Conservation (phyloP, 2,888 invertebrate species). For the Bombylius major region DNA sequence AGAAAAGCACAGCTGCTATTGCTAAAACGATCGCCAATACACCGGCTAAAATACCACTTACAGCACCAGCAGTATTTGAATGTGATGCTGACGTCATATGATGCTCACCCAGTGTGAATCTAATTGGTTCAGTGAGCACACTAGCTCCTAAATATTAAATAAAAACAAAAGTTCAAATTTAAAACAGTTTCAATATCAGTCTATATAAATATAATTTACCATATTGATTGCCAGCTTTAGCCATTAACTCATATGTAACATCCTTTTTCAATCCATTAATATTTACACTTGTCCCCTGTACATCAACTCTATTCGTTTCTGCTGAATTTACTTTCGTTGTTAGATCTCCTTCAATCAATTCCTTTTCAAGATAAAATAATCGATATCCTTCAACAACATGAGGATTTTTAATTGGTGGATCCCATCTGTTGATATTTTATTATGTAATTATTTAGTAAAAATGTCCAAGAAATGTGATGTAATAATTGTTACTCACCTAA, state of each 20-base stretch:
- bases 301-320: slow-evolving; percentile 55
- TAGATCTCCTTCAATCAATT: slow-evolving; percentile 9
- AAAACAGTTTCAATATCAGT: neutral
- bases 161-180: neutral
- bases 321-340: slow-evolving; percentile 28
- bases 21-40: slow-evolving; percentile 31
- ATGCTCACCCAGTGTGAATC: slow-evolving; percentile 63
- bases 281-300: slow-evolving; percentile 54
- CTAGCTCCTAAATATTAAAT: slow-evolving; percentile 47
- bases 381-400: slow-evolving; percentile 71
- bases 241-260: slow-evolving; percentile 62
- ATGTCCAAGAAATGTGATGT: neutral
- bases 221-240: slow-evolving; percentile 67
- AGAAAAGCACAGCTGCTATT: slow-evolving; percentile 34
- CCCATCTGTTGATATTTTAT: slow-evolving; percentile 45
- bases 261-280: slow-evolving; percentile 61
- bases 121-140: slow-evolving; percentile 56
- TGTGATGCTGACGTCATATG: slow-evolving; percentile 55
- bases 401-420: slow-evolving; percentile 69
- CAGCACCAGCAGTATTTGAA: slow-evolving; percentile 33
- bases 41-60: slow-evolving; percentile 35
- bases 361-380: slow-evolving; percentile 61
- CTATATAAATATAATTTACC: slow-evolving; percentile 33
- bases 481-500: slow-evolving; percentile 29
- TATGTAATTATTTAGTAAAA: neutral